Evolutionary conservation across 2,797 vertebrate genomes (phyloP).

Genomic region (Malacoctenus gilli): DNA sequence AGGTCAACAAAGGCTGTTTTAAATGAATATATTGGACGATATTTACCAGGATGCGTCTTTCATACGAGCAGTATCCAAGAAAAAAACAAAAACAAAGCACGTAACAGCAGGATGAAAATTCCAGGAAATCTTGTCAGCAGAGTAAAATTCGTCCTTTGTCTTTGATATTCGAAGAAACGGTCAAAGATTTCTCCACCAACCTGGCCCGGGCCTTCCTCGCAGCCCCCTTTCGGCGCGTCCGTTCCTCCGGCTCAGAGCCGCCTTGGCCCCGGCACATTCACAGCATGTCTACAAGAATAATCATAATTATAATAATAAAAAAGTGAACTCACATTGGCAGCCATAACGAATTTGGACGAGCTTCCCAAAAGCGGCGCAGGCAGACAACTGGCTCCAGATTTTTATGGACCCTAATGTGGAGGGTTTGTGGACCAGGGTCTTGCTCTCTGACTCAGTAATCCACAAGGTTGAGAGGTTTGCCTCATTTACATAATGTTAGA

Average conservation of each 20-base stretch:
- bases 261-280: constrained; percentile 19
- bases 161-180: not conserved
- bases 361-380: constrained; percentile 47
- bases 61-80: not conserved
- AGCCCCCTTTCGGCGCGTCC: constrained; percentile 36
- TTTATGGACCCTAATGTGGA: constrained; percentile 78
- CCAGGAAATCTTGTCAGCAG: not conserved
- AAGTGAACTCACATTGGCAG: constrained; percentile 43
- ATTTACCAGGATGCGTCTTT: constrained; percentile 1
- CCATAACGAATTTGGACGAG: constrained; percentile 35
- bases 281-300: constrained; percentile 15
- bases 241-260: constrained; percentile 11
- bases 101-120: no score
- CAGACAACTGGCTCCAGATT: constrained; percentile 70
- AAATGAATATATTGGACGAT: not conserved
- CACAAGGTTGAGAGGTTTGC: constrained; percentile 85
- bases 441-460: constrained; percentile 88
- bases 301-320: no score
- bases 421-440: constrained; percentile 82
- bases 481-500: constrained; percentile 87
- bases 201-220: constrained; percentile 53
- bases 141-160: not conserved
- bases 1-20: not conserved
- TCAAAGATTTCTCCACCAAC: constrained; percentile 56
- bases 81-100: not conserved